Conservation (phyloP, 2,797 vertebrate species). For the Vultur gryphus region DNA sequence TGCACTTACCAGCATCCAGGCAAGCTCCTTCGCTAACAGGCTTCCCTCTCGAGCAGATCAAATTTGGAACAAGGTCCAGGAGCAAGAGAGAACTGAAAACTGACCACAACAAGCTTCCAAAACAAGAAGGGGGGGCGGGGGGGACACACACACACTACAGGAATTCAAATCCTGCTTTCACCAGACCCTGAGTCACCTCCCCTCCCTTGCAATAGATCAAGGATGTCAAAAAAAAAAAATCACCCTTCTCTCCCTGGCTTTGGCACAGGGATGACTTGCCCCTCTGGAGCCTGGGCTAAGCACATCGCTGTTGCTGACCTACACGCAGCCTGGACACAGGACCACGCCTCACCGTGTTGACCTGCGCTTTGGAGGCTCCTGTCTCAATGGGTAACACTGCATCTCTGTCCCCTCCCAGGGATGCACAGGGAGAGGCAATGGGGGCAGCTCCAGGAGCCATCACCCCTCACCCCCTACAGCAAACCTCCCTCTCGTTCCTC, state of each 20-base stretch:
- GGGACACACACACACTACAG: slow-evolving; percentile 18
- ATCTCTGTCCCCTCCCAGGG: neutral
- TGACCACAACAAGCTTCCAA: slow-evolving; percentile 67
- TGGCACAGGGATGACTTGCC: slow-evolving; percentile 75
- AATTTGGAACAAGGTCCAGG: slow-evolving; percentile 63
- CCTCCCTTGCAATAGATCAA: slow-evolving; percentile 92
- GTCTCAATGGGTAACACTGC: neutral
- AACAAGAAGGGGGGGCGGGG: slow-evolving; percentile 47
- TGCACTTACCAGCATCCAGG: slow-evolving; percentile 66
- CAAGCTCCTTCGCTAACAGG: slow-evolving; percentile 31
- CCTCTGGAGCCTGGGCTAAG: slow-evolving; percentile 48
- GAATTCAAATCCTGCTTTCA: slow-evolving; percentile 81
- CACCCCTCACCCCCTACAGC: neutral
- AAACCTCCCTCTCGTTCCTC: neutral
- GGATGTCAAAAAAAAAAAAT: slow-evolving; percentile 81
- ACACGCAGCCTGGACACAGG: neutral
- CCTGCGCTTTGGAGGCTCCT: neutral
- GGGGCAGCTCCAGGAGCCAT: neutral
- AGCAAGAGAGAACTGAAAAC: slow-evolving; percentile 64
- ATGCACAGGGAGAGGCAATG: neutral
- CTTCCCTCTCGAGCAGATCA: slow-evolving; percentile 14
- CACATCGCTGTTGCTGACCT: slow-evolving; percentile 55
- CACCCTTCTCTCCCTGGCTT: slow-evolving; percentile 74
- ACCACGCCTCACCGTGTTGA: neutral
- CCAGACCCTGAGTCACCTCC: slow-evolving; percentile 88